Conservation (phyloP, 35 echinoderm and acorn worm species). For the Ophioderma brevispina region DNA sequence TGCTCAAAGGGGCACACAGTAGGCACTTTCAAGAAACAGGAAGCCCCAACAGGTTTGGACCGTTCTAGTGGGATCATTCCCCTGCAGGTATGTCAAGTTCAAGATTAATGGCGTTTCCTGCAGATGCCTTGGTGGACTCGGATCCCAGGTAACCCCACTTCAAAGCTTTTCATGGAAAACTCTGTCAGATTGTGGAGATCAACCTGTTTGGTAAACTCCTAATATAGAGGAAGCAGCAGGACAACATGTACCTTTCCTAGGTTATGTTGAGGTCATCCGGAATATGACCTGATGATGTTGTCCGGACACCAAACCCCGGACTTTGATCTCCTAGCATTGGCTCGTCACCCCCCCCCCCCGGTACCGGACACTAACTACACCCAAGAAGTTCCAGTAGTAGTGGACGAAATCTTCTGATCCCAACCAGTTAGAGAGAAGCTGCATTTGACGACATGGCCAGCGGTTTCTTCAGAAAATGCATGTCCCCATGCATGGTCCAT, state of each 20-base stretch:
- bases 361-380: neutral
- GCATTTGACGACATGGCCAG: neutral
- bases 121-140: neutral
- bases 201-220: neutral
- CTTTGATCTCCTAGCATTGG: neutral
- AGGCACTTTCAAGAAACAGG: too few species aligned
- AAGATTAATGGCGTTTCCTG: neutral
- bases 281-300: neutral
- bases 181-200: neutral
- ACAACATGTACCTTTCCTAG: neutral
- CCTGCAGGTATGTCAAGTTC: neutral
- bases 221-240: too few species aligned
- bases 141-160: neutral
- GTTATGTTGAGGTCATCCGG: neutral
- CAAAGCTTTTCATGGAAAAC: neutral
- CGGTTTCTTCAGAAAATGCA: too few species aligned
- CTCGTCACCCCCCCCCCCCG: too few species aligned
- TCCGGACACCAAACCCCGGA: neutral
- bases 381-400: neutral
- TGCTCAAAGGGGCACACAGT: too few species aligned
- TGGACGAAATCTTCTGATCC: neutral
- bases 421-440: too few species aligned
- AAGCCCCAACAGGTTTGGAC: too few species aligned
- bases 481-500: slow-evolving; percentile 11
- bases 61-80: neutral